phyloP scores from a whole-genome alignment of 2,113 vertebrate species.

The Arizona elegans region DNA sequence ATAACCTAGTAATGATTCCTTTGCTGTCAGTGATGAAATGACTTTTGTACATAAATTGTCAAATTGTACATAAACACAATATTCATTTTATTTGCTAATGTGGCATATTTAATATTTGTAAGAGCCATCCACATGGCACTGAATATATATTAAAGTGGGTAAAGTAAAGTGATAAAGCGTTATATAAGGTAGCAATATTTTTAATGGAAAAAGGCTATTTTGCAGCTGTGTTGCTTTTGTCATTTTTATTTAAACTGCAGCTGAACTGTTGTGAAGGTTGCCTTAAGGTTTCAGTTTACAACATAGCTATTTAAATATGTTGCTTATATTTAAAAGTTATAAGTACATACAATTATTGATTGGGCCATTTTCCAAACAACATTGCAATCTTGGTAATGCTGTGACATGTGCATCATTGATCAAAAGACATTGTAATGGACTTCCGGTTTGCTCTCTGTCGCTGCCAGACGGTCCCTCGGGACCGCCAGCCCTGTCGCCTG shows the following conservation, averaged over 20 bases:
- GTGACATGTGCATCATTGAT: not conserved
- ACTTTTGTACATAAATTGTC: not conserved
- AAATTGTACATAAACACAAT: slow-evolving; percentile 9
- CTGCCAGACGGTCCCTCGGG: no score
- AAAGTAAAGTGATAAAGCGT: not conserved
- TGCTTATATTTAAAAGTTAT: not conserved
- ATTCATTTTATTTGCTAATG: not conserved
- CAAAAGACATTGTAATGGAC: not conserved
- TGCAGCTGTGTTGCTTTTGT: not conserved
- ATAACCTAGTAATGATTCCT: not conserved
- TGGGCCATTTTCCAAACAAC: not conserved
- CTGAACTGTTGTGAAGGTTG: not conserved
- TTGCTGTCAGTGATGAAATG: slow-evolving; percentile 13
- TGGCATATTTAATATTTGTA: slow-evolving; percentile 27
- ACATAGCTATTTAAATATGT: not conserved
- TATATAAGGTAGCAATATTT: slow-evolving; percentile 11
- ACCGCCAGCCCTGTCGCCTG: no score
- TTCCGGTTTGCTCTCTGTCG: no score
- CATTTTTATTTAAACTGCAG: not conserved
- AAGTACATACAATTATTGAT: not conserved
- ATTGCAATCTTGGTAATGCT: not conserved
- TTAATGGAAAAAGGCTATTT: slow-evolving; percentile 4
- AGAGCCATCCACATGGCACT: not conserved
- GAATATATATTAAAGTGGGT: slow-evolving; percentile 5
- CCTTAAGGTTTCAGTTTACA: not conserved